These are phyloP conservation scores for Babylonia areolata DNA, from an alignment of 1,140 invertebrate genomes.

Conservation along the genomic window DNA sequence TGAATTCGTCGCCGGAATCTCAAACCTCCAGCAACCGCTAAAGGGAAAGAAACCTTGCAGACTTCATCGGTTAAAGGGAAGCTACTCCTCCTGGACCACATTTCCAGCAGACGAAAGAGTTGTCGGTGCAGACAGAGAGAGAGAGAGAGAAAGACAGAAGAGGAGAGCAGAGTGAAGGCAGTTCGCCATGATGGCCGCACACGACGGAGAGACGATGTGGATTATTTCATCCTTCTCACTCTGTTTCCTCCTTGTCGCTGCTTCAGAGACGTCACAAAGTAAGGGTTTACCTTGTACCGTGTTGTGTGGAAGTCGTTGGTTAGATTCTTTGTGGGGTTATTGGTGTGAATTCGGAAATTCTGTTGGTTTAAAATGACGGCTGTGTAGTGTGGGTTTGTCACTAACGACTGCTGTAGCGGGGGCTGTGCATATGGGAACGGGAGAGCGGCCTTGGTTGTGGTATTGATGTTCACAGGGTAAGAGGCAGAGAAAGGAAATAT, in stretches of 20 bases:
- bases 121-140: not conserved
- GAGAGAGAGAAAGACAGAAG: not conserved
- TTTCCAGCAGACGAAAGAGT: too few species aligned
- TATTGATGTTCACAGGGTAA: not conserved
- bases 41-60: constrained; percentile 9
- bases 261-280: not conserved
- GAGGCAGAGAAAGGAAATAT: too few species aligned
- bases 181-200: constrained; percentile 34
- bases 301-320: not conserved
- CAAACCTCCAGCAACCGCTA: too few species aligned
- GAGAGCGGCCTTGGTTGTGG: not conserved
- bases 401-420: not conserved
- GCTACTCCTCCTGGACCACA: not conserved
- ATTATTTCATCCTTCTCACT: not conserved
- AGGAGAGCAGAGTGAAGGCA: constrained; percentile 22
- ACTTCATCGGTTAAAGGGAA: constrained; percentile 23
- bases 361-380: not conserved
- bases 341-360: not conserved
- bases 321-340: not conserved
- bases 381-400: not conserved
- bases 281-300: not conserved
- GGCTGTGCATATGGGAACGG: not conserved
- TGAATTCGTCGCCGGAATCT: too few species aligned
- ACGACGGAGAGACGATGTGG: not conserved
- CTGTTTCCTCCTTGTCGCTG: not conserved